Base-by-base conservation (phyloP, 2,797 vertebrate species). In the Borostomias antarcticus region DNA sequence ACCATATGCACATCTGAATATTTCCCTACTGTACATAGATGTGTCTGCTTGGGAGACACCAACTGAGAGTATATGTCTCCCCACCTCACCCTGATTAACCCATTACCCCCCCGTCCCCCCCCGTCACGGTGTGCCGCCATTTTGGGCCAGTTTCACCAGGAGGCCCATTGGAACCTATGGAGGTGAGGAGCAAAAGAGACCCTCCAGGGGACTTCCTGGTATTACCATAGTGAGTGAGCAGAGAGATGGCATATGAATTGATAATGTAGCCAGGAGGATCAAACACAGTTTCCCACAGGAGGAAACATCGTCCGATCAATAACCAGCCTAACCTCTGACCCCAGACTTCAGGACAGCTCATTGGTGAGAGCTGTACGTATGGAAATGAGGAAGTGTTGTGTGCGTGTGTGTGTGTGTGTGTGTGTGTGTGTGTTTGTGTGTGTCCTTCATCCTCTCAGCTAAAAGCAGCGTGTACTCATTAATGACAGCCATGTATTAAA, bases 241-340 rank as follows among this genome's bases (percentile, higher is more conserved):
- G 26, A 54, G 47, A 23, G 19, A 23, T 19, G n/a, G 8, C 21
- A 11, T 4, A 33, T 21, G 61, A 69, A 63, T 77, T 73, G 57
- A 66, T 58, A 74, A 83, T 66, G 57, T 32, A 33, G 26, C 4
- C 25, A 72, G 28, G 50, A 73, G 72, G 56, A 58, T n/a, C n/a
- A n/a, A 33, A 25, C 57, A 43, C 19, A 3, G 26, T 57, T 17
- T 35, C 47, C 43, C 26, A 45, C 8, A 30, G 15, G 35, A 11
- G 28, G 17, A 26, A 33, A 50, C 29, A 50, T 50, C 54, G 2
- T 29, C 64, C 54, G 28, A 58, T 58, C 64, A 35, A 58, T 48
- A 33, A 40, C 47, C 19, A 58, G 29, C 26, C 25, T 52, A 48
- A 63, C 47, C 47, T 26, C 15, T 52, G 61, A 63, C 48, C 61